Base-by-base conservation (phyloP, 2,888 invertebrate species). In the Eristalis intricaria region DNA sequence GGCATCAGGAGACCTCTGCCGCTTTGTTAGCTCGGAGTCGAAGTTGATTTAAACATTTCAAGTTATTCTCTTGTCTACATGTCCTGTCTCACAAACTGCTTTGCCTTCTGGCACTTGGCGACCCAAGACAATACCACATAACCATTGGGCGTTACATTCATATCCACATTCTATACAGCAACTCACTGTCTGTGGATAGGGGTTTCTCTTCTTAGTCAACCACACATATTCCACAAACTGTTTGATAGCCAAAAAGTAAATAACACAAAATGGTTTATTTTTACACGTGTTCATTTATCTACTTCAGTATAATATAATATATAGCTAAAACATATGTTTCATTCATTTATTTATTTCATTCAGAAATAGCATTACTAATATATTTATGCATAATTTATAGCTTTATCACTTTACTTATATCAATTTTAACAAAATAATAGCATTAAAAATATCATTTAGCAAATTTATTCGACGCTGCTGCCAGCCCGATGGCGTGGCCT, bases 341-440 rank as follows among this genome's bases (percentile, higher is more conserved):
- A 79, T 65, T 81, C 23, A 35, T 35, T 32, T 71, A 75, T 83
- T 86, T 87, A 76, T 79, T 84, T 87, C 84, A 87, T 84, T 84
- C 58, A 84, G 84, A 87, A 87, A 87, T 87, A 84, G 75, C 68
- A 80, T 83, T 84, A 84, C 87, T 87, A 87, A 87, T 76, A 84
- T 87, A 84, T 87, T 83, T 87, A 80, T 80, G 87, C 56, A 87
- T 87, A 87, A 87, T 87, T 87, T 87, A 87, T 87, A 87, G 73
- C 83, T 87, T 87, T 87, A 87, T 87, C 87, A 87, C 87, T 87
- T 87, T 87, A 87, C 87, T 87, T 87, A 86, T 79, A 87, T 87
- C 87, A 87, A 87, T 87, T 87, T 84, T 71, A 87, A 87, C 84
- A 87, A 84, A 84, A 87, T 80, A 84, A 87, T 87, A 84, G 84